These are phyloP conservation scores for Scomber japonicus DNA, from an alignment of 2,113 vertebrate genomes.

Conservation along the genomic window DNA sequence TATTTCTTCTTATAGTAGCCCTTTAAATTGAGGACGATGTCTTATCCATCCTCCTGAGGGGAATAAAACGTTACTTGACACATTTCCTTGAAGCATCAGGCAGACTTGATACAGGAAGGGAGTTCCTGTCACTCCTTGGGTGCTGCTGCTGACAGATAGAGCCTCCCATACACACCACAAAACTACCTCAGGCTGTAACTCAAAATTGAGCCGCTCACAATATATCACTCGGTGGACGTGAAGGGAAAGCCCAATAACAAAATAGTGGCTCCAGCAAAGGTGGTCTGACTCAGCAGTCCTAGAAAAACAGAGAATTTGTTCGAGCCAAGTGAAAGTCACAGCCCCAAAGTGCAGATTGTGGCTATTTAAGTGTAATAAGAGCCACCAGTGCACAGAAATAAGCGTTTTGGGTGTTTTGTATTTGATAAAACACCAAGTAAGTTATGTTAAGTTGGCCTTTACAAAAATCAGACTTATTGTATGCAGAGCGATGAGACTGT, in stretches of 20 bases:
- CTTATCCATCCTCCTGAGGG: neutral
- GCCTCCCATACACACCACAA: constrained; percentile 30
- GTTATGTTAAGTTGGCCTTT: neutral
- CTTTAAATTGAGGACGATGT: neutral
- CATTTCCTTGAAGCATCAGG: constrained; percentile 18
- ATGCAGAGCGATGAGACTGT: neutral
- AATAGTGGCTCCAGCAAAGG: constrained; percentile 48
- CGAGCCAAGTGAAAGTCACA: constrained; percentile 22
- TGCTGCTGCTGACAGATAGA: constrained; percentile 42
- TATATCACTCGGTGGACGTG: constrained; percentile 47
- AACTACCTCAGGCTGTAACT: constrained; percentile 49
- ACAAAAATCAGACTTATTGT: neutral
- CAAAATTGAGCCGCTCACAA: constrained; percentile 46
- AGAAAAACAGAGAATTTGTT: constrained; percentile 29
- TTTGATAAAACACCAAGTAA: neutral
- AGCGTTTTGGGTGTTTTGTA: neutral
- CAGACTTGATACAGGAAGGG: constrained; percentile 3
- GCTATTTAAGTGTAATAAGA: constrained; percentile 19
- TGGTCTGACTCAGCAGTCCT: constrained; percentile 40
- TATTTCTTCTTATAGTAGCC: neutral
- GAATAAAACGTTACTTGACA: neutral
- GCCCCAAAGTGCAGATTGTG: constrained; percentile 10
- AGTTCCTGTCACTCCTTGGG: constrained; percentile 12
- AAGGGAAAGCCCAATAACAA: constrained; percentile 53
- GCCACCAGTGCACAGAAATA: neutral